phyloP scores from a whole-genome alignment of 2,888 invertebrate species.

The Odontomyia ornata region DNA sequence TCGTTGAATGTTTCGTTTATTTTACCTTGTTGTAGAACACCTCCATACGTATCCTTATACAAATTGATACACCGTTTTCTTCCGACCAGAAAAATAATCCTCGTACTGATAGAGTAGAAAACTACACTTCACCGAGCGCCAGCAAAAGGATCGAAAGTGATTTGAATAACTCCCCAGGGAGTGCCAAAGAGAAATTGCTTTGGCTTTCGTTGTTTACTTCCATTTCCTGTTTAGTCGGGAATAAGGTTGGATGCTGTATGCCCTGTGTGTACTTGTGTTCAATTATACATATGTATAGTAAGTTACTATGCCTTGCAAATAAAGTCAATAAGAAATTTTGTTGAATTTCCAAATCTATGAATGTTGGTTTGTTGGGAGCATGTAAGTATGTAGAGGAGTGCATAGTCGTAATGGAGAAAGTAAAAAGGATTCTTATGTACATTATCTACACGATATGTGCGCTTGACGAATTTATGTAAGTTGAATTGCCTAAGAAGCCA shows the following conservation, averaged over 20 bases:
- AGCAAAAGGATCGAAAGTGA: slow-evolving; percentile 41
- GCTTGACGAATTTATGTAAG: not conserved
- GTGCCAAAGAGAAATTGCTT: slow-evolving; percentile 33
- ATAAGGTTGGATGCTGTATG: not conserved
- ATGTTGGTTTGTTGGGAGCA: not conserved
- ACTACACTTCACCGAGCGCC: not conserved
- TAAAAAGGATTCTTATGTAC: not conserved
- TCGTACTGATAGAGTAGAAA: too few species aligned
- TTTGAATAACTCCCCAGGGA: slow-evolving; percentile 39
- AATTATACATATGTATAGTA: too few species aligned
- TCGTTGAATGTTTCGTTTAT: too few species aligned
- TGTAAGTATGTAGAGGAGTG: not conserved
- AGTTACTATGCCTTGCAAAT: too few species aligned
- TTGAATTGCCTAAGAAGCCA: not conserved
- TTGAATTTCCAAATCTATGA: too few species aligned
- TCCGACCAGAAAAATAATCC: too few species aligned
- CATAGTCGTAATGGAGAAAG: not conserved
- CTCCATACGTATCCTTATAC: too few species aligned
- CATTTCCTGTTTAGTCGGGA: not conserved
- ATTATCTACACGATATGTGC: not conserved
- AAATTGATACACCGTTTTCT: too few species aligned
- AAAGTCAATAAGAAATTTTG: too few species aligned
- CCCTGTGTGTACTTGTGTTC: too few species aligned
- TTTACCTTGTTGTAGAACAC: too few species aligned
- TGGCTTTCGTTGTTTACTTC: slow-evolving; percentile 41